Base-by-base conservation (phyloP, 2,797 vertebrate genomes). In the Nannoperca australis region DNA sequence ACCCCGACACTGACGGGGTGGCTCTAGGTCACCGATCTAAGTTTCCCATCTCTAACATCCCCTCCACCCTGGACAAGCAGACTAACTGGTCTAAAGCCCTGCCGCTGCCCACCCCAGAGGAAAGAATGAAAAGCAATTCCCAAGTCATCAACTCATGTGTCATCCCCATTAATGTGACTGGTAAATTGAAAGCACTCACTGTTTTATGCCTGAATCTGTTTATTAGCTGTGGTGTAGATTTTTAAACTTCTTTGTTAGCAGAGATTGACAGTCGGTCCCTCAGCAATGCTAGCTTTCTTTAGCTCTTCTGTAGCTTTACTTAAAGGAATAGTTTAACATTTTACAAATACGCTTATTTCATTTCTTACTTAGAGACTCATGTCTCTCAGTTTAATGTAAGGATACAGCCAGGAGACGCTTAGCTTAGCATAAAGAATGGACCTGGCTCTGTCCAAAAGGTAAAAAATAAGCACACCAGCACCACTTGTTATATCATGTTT, bases 161-260 rank as follows among this genome's bases (percentile, higher is more conserved):
- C 94, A 97, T 99, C 89, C 98, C 98, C 94, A 99, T 99, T 94
- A 99, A 99, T 85, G 97, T 99, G 93, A 98, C 98, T 67, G 98
- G 98, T 99, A 98, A 95, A 89, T 81, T 69, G 0, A 36, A 82
- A 77, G 55, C 65, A 40, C 50, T 79, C 55, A 42, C 11, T 64
- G 36, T 49, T 79, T 70, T 73, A 69, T 42, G 0, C 63, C n/a
- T 63, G 4, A 32, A 47, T 81, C 64, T 80, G 17, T 68, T 66
- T 20, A 7, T 20, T 27, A 27, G 60, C 59, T 44, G 22, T 56
- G 53, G 8, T 15, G n/a, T n/a, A 1, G 9, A 32, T 12, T 24
- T 53, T 68, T 9, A 11, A 22, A 50, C 9, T 2, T 47, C 7
- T 51, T 32, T 42, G 4, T 17, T 17, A 17, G 49, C 22, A 71